A percentile compares a stretch with the other conserved stretches of the same genome.
These are phyloP conservation scores for Clytia hemisphaerica DNA, from an alignment of 30 jellyfish, hydroid and myxozoan genomes.

Conservation along the genomic window DNA sequence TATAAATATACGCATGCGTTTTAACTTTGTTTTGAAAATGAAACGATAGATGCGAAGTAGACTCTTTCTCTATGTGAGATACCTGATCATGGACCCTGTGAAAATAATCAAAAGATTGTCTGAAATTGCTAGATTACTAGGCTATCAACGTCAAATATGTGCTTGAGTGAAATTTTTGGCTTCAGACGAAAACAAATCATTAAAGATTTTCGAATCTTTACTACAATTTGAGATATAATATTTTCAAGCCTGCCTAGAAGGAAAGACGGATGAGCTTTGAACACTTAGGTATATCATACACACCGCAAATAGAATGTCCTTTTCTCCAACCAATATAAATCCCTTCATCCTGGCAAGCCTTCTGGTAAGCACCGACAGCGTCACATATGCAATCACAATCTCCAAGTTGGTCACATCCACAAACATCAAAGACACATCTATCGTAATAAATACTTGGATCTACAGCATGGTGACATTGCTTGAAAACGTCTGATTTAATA, in stretches of 20 bases:
- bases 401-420: slow-evolving; percentile 75
- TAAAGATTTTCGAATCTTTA: too few relatives aligned
- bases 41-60: too few relatives aligned
- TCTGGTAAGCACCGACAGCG: slow-evolving; percentile 68
- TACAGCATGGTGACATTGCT: slow-evolving; percentile 51
- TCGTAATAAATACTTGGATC: slow-evolving; percentile 66
- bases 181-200: background rate
- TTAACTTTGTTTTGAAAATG: too few relatives aligned
- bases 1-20: too few relatives aligned
- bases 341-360: slow-evolving; percentile 47
- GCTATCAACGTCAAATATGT: too few relatives aligned
- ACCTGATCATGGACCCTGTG: too few relatives aligned
- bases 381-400: slow-evolving; percentile 76
- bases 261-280: too few relatives aligned
- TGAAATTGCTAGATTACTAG: too few relatives aligned
- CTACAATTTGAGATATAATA: too few relatives aligned
- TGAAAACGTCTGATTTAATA: slow-evolving; percentile 42
- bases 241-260: too few relatives aligned
- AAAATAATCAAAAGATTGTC: too few relatives aligned
- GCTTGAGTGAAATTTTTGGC: background rate
- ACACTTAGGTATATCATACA: slow-evolving; percentile 4
- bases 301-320: slow-evolving; percentile 62
- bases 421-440: slow-evolving; percentile 60
- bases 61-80: too few relatives aligned
- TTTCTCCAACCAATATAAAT: slow-evolving; percentile 56